Base-by-base conservation (phyloP, 2,888 invertebrate genomes). In the Dicyrtoma fusca region DNA sequence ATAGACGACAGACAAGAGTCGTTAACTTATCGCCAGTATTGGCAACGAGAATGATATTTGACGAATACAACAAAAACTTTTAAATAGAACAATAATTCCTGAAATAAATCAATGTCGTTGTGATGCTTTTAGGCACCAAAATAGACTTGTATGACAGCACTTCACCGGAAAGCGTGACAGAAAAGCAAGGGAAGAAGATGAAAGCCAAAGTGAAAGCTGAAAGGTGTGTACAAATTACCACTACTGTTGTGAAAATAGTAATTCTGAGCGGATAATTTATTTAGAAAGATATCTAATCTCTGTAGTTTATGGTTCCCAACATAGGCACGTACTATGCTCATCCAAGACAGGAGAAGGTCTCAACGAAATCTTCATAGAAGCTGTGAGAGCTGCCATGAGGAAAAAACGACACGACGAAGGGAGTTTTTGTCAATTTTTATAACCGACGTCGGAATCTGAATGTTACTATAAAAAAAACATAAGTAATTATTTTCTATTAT, bases 41-140 rank as follows among this genome's bases (percentile, higher is more conserved):
- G n/a, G n/a, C n/a, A n/a, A n/a, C n/a, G n/a, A n/a, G n/a, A n/a
- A n/a, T n/a, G n/a, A n/a, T n/a, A n/a, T n/a, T n/a, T n/a, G n/a
- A n/a, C n/a, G n/a, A n/a, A n/a, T n/a, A n/a, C n/a, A n/a, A n/a
- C n/a, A n/a, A n/a, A n/a, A n/a, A n/a, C n/a, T n/a, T n/a, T n/a
- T n/a, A n/a, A n/a, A n/a, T n/a, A n/a, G n/a, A n/a, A n/a, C n/a
- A n/a, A n/a, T n/a, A n/a, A n/a, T n/a, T n/a, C n/a, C n/a, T n/a
- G n/a, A n/a, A n/a, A n/a, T n/a, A n/a, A n/a, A n/a, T n/a, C n/a
- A n/a, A n/a, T n/a, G n/a, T n/a, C n/a, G n/a, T n/a, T 34, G 34
- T 34, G 4, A 34, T 34, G 34, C 34, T 34, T 8, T 34, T 5
- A 92, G 92, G 89, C 73, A 94, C 93, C 1, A 94, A 94, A 86